These are phyloP conservation scores for Andrena cerasifolii DNA, from an alignment of 1,140 invertebrate species.

Conservation along the genomic window DNA sequence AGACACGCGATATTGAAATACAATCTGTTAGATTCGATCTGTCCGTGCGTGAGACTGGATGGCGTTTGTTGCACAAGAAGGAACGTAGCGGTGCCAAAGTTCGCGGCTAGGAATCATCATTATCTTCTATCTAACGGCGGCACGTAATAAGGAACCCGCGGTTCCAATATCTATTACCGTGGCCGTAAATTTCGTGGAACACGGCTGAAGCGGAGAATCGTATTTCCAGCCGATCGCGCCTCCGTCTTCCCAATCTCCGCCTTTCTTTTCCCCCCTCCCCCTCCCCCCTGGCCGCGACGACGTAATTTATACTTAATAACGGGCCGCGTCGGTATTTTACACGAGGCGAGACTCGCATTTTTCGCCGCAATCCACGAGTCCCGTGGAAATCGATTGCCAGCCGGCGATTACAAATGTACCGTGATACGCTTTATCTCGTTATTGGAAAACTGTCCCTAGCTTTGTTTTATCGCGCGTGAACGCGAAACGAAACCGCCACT, in stretches of 20 bases:
- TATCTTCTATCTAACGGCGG: conserved; percentile 63
- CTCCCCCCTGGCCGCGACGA: conserved; percentile 20
- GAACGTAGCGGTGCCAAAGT: conserved; percentile 53
- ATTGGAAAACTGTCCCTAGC: conserved; percentile 56
- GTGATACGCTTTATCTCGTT: conserved; percentile 57
- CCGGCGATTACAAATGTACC: conserved; percentile 51
- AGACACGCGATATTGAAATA: conserved; percentile 49
- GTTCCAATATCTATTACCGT: conserved; percentile 68
- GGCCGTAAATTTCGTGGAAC: conserved; percentile 58
- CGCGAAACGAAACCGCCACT: neutral
- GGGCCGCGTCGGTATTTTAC: conserved; percentile 38
- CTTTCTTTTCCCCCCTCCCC: neutral
- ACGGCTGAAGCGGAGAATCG: conserved; percentile 60
- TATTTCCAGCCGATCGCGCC: conserved; percentile 64
- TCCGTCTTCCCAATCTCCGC: conserved; percentile 7
- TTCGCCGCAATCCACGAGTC: conserved; percentile 53
- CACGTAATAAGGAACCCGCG: conserved; percentile 65
- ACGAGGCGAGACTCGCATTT: conserved; percentile 49
- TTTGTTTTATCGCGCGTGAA: conserved; percentile 33
- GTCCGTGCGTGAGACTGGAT: conserved; percentile 37
- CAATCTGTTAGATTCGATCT: conserved; percentile 53
- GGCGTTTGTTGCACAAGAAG: conserved; percentile 45
- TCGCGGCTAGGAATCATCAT: conserved; percentile 64
- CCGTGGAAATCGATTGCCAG: conserved; percentile 51
- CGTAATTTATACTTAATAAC: conserved; percentile 69